These are phyloP conservation scores for Dromas ardeola DNA, from an alignment of 2,113 vertebrate genomes.

Conservation along the genomic window DNA sequence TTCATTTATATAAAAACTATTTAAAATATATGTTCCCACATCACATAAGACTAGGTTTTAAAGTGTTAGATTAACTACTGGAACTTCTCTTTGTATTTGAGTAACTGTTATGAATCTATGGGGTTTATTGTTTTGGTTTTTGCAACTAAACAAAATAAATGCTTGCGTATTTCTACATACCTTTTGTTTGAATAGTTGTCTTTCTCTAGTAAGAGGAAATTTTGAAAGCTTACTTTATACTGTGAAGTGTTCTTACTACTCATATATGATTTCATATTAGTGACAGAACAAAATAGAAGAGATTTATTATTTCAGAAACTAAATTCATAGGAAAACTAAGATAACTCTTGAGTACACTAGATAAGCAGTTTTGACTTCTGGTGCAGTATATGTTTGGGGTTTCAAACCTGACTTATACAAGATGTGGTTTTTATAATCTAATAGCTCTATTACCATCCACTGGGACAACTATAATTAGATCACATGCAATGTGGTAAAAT, in stretches of 20 bases:
- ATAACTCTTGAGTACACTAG: background rate
- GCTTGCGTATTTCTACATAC: background rate
- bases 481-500: background rate
- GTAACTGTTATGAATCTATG: accelerated
- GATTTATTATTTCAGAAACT: background rate
- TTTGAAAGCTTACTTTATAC: background rate
- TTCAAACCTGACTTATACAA: background rate
- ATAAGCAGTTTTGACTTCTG: background rate
- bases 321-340: background rate
- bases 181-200: background rate
- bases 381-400: background rate
- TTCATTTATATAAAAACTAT: background rate
- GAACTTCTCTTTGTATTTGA: background rate
- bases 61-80: background rate
- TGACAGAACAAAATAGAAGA: background rate
- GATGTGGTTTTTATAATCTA: background rate
- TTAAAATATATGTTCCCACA: background rate
- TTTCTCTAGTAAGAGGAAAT: background rate
- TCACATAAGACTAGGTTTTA: background rate
- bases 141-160: background rate
- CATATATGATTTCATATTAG: background rate
- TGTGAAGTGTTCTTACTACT: background rate
- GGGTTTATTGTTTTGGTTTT: background rate
- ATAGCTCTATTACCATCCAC: background rate
- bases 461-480: background rate